Percentiles rank a stretch among this genome's conserved stretches.
Conservation (phyloP, 2,888 invertebrate species). For the Drosophila vallismaia region DNA sequence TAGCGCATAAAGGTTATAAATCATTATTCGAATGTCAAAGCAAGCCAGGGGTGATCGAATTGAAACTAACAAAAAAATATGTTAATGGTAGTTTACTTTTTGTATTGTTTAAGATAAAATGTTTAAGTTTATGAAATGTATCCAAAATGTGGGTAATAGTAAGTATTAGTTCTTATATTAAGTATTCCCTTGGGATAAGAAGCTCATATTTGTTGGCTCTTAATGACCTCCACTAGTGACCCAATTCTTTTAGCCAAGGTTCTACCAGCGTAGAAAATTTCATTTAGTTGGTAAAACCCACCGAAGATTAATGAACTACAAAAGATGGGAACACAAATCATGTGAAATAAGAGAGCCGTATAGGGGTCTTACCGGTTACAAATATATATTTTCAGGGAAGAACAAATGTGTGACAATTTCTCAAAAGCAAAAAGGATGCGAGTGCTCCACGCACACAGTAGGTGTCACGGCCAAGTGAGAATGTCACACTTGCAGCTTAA, state of each 20-base stretch:
- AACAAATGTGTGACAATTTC: slow-evolving; percentile 76
- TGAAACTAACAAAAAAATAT: background rate
- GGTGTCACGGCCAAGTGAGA: slow-evolving; percentile 74
- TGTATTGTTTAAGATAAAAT: background rate
- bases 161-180: background rate
- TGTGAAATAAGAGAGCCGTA: slow-evolving; percentile 53
- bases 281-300: slow-evolving; percentile 29
- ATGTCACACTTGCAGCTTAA: slow-evolving; percentile 65
- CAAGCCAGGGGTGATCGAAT: slow-evolving; percentile 10
- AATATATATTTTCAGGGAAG: slow-evolving; percentile 12
- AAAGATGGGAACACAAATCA: slow-evolving; percentile 74
- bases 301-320: slow-evolving; percentile 72
- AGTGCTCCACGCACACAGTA: slow-evolving; percentile 25
- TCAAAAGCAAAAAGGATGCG: slow-evolving; percentile 47
- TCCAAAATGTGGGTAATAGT: too few relatives aligned
- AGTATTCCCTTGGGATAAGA: slow-evolving; percentile 7
- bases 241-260: slow-evolving; percentile 39
- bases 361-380: slow-evolving; percentile 10
- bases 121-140: background rate
- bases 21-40: slow-evolving; percentile 47
- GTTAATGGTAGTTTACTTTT: background rate
- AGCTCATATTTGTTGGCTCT: slow-evolving; percentile 10
- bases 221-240: slow-evolving; percentile 56
- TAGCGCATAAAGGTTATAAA: slow-evolving; percentile 37
- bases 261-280: slow-evolving; percentile 39